A percentile compares a stretch with the other conserved stretches of the same genome.
Conservation (phyloP, 2,888 invertebrate genomes). For the Tenthredo notha region DNA sequence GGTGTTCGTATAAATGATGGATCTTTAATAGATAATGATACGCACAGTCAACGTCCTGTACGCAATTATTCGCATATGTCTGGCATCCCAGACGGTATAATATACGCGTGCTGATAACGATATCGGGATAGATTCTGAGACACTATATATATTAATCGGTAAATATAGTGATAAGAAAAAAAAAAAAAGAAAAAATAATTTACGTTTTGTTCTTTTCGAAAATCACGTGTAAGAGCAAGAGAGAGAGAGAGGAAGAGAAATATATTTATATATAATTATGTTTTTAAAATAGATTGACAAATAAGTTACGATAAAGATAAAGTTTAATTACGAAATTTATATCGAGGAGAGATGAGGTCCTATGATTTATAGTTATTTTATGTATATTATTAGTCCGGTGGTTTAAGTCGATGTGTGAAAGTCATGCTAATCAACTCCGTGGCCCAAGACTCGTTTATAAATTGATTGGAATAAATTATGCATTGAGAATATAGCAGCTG, state of each 20-base stretch:
- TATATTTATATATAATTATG: not conserved
- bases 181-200: not conserved
- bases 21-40: not conserved
- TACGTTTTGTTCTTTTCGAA: not conserved
- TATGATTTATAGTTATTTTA: not conserved
- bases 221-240: not conserved
- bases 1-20: not conserved
- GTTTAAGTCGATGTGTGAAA: not conserved
- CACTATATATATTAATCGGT: not conserved
- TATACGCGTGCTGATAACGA: not conserved
- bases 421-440: not conserved
- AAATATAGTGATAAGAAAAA: not conserved
- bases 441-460: not conserved
- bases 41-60: slow-evolving; percentile 1
- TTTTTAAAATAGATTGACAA: slow-evolving; percentile 3
- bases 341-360: not conserved
- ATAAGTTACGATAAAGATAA: slow-evolving; percentile 3
- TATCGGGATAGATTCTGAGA: not conserved
- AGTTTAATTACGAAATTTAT: not conserved
- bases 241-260: not conserved
- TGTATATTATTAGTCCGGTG: not conserved
- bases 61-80: not conserved
- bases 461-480: not conserved
- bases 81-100: slow-evolving; percentile 2
- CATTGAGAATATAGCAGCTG: not conserved